Base-by-base conservation (phyloP, 2,888 invertebrate genomes). In the Pemphredon lugubris region DNA sequence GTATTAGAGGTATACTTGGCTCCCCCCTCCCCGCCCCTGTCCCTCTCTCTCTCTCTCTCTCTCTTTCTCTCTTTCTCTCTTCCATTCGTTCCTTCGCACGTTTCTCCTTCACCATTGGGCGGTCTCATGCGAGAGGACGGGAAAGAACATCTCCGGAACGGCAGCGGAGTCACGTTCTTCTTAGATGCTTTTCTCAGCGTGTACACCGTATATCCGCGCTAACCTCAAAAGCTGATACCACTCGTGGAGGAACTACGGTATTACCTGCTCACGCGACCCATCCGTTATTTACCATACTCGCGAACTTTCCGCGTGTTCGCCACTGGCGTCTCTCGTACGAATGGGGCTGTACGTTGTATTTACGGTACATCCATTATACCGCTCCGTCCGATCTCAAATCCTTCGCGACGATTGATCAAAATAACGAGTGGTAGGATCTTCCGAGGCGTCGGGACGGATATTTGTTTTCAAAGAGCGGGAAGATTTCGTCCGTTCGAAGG, bases 141-240 rank as follows among this genome's bases (percentile, higher is more conserved):
- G 77, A 68, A 78, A 72, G 72, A 79, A 71, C 64, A 80, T 83
- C 86, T 75, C 59, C 58, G 55, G 55, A 26, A 67, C 55, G 20
- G 20, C 50, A 58, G 53, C 40, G 57, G 73, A 85, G 86, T 87
- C 86, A 85, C 84, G 85, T 85, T 79, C 78, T 64, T 74, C 60
- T 63, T 55, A 51, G 69, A 45, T 64, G 21, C 44, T 51, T 13
- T 32, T 26, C 18, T 14, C 9, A 23, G 2, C 9, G 26, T 30
- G 14, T 39, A 32, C 30, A 18, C 63, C 48, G 57, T 71, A 71
- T 55, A 75, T 74, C n/a, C 67, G 63, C 63, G 50, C 70, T 53
- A 76, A 73, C 77, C 79, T 81, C 67, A 61, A 61, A 72, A 70
- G 73, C 70, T 72, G 82, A 78, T 77, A 69, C 81, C 83, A 79